Evolutionary conservation across 2,888 invertebrate species (phyloP).

Genomic region (Frankliniella intonsa): DNA sequence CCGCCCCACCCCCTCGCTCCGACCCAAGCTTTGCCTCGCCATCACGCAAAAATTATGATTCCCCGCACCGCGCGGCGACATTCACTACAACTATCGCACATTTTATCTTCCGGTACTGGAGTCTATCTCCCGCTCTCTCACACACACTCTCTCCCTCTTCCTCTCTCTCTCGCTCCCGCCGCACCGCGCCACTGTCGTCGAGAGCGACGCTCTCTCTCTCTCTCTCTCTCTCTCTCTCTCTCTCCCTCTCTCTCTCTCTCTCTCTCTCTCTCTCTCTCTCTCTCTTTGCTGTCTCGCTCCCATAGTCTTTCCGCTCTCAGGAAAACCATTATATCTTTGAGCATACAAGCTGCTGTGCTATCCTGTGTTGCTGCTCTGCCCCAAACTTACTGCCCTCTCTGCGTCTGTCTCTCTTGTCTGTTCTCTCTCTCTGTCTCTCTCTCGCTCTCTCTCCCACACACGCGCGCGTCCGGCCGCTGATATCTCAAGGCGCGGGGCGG

Average conservation of each 20-base stretch:
- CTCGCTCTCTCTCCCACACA: neutral
- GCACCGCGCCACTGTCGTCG: neutral
- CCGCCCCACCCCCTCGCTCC: neutral
- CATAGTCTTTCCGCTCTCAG: conserved; percentile 12
- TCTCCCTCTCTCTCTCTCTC: neutral
- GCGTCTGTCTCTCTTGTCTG: neutral
- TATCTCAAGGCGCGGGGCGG: neutral
- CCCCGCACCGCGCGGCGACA: conserved; percentile 1
- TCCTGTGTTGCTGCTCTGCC: neutral
- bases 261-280: neutral
- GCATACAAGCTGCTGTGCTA: conserved; percentile 14
- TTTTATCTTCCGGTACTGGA: conserved; percentile 14
- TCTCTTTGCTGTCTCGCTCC: neutral
- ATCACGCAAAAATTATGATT: conserved; percentile 23
- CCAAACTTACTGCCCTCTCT: neutral
- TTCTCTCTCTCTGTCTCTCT: neutral
- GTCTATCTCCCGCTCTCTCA: neutral
- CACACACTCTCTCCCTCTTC: neutral
- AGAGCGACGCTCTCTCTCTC: neutral
- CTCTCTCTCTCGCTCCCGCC: neutral
- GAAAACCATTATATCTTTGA: conserved; percentile 25
- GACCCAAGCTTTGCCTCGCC: neutral
- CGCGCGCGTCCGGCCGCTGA: neutral
- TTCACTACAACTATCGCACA: conserved; percentile 20
- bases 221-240: neutral